These are phyloP conservation scores for Serinus canaria DNA, from an alignment of 2,113 vertebrate genomes.

Conservation along the genomic window DNA sequence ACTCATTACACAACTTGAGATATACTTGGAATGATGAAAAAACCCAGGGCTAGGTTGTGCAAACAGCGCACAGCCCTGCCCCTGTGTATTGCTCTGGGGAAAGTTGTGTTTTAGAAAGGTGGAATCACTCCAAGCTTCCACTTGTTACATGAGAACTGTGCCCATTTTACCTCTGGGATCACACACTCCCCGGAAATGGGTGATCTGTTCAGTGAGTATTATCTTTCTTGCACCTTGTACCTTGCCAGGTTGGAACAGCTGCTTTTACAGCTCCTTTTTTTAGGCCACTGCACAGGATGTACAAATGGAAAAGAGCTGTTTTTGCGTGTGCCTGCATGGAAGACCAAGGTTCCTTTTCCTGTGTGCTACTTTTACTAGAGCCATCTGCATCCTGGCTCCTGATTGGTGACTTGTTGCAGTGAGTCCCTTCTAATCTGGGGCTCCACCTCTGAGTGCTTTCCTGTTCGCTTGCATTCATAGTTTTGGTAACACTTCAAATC, in stretches of 20 bases:
- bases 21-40: not conserved
- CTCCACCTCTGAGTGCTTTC: not conserved
- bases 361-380: not conserved
- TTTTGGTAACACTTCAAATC: not conserved
- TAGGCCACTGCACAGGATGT: not conserved
- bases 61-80: not conserved
- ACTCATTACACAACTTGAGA: not conserved
- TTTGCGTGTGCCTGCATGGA: rapidly evolving
- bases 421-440: not conserved
- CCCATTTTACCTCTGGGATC: not conserved
- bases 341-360: not conserved
- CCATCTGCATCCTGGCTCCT: not conserved
- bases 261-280: too few relatives aligned
- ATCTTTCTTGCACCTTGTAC: not conserved
- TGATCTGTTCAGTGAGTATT: not conserved
- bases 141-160: not conserved
- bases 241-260: not conserved
- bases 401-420: not conserved
- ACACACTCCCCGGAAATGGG: not conserved
- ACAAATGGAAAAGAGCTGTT: not conserved
- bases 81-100: not conserved
- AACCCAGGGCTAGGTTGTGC: not conserved
- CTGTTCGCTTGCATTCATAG: not conserved
- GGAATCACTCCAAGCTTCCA: not conserved
- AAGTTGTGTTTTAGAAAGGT: not conserved